These are phyloP conservation scores for Mycogona germanica DNA, from an alignment of 2,888 invertebrate species.

Conservation along the genomic window DNA sequence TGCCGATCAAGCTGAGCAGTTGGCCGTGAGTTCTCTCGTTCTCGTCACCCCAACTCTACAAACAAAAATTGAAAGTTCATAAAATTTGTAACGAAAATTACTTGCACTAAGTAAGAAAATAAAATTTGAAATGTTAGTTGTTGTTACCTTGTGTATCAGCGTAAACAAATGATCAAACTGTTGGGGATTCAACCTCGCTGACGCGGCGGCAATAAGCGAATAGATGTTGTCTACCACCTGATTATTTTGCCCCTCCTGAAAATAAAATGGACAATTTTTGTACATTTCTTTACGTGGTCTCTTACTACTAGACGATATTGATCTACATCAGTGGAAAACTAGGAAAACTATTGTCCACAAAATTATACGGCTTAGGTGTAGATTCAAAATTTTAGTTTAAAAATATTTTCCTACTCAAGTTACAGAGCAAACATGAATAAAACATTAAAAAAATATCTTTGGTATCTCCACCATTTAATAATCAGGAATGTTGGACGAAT, in stretches of 20 bases:
- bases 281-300: too few species aligned
- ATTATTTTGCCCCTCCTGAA: constrained; percentile 36
- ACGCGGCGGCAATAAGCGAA: constrained; percentile 39
- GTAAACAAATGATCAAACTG: constrained; percentile 37
- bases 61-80: too few species aligned
- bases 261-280: too few species aligned
- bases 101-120: neutral
- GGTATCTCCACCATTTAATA: neutral
- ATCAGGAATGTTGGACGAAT: neutral
- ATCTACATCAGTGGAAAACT: too few species aligned
- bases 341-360: too few species aligned
- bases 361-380: too few species aligned
- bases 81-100: neutral
- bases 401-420: neutral
- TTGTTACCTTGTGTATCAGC: constrained; percentile 37
- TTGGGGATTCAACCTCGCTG: constrained; percentile 36
- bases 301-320: too few species aligned
- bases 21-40: constrained; percentile 37
- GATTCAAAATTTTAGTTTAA: too few species aligned
- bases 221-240: constrained; percentile 41
- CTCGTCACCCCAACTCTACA: constrained; percentile 36
- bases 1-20: constrained; percentile 37
- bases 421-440: too few species aligned
- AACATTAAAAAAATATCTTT: too few species aligned
- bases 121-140: too few species aligned